These are phyloP conservation scores for Lepas anatifera DNA, from an alignment of 2,888 invertebrate species.

Conservation along the genomic window DNA sequence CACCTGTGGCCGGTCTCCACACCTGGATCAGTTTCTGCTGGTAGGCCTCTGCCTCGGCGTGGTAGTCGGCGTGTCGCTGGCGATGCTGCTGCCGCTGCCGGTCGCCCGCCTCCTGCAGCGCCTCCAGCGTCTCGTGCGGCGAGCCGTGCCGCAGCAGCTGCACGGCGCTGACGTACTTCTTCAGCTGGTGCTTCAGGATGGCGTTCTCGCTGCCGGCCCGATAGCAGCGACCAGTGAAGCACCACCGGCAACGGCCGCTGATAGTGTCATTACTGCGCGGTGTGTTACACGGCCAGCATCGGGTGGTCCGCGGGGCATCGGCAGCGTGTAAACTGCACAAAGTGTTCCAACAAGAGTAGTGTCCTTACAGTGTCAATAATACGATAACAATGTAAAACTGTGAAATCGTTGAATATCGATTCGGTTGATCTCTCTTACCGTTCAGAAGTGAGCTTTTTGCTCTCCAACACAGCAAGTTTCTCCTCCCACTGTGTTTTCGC, in stretches of 20 bases:
- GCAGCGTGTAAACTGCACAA: too few species aligned
- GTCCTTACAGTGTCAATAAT: too few species aligned
- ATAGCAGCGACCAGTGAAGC: too few species aligned
- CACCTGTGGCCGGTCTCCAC: not conserved
- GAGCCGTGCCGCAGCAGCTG: slow-evolving; percentile 52
- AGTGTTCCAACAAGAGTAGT: too few species aligned
- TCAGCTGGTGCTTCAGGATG: slow-evolving; percentile 65
- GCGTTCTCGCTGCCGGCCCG: slow-evolving; percentile 58
- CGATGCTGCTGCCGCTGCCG: not conserved
- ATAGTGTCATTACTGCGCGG: too few species aligned
- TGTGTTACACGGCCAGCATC: too few species aligned
- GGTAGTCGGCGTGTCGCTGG: slow-evolving; percentile 31
- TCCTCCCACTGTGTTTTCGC: slow-evolving; percentile 32
- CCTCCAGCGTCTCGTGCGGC: slow-evolving; percentile 10
- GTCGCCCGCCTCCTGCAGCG: not conserved
- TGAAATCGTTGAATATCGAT: too few species aligned
- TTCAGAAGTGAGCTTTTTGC: slow-evolving; percentile 37
- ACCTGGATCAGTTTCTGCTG: slow-evolving; percentile 67
- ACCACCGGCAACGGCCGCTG: too few species aligned
- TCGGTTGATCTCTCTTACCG: not conserved
- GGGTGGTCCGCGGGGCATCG: too few species aligned
- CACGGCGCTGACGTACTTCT: slow-evolving; percentile 77
- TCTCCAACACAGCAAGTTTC: slow-evolving; percentile 39
- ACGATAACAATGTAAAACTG: too few species aligned
- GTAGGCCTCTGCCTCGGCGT: slow-evolving; percentile 61